phyloP scores from a whole-genome alignment of 2,113 vertebrate species.

The Ammodytes marinus region DNA sequence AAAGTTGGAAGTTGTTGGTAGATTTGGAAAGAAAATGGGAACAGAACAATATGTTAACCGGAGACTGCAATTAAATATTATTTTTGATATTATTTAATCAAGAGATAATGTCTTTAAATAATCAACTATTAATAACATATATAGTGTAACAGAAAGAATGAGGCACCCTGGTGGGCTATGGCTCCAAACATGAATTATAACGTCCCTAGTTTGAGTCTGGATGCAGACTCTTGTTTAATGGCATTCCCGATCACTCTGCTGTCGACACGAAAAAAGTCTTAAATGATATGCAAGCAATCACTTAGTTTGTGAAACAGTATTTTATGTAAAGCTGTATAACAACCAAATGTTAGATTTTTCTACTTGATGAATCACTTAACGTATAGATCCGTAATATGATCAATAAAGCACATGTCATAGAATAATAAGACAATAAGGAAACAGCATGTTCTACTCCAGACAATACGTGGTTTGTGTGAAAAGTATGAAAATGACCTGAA shows the following conservation, averaged over 20 bases:
- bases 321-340: neutral
- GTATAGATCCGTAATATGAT: neutral
- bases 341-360: neutral
- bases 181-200: neutral
- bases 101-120: neutral
- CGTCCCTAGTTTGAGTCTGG: neutral
- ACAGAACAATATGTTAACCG: neutral
- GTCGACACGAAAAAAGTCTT: neutral
- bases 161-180: neutral
- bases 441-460: neutral
- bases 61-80: neutral
- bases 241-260: neutral
- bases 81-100: neutral
- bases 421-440: neutral
- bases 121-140: neutral
- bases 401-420: neutral
- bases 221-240: neutral
- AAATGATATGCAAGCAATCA: neutral
- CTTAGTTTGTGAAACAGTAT: neutral
- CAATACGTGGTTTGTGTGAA: neutral
- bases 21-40: slow-evolving; percentile 26
- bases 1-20: slow-evolving; percentile 19
- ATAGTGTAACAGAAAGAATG: neutral
- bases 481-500: neutral
- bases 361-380: neutral